Conservation (phyloP, 2,113 vertebrate genomes). For the Platichthys stellatus region DNA sequence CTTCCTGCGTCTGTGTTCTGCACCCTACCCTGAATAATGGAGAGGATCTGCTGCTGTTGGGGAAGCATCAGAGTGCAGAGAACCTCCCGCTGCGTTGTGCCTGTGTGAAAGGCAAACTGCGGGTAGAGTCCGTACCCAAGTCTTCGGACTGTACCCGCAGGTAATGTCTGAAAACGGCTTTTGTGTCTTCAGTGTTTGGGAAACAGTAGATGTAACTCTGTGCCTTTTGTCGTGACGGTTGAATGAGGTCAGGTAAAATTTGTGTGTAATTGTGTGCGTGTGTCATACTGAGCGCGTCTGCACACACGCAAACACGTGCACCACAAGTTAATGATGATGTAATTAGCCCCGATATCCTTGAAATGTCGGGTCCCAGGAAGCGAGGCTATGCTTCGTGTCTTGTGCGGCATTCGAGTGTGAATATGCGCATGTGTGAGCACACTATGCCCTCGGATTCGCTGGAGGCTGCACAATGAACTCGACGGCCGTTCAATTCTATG, state of each 20-base stretch:
- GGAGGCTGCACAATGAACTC: slow-evolving; percentile 58
- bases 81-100: too few relatives aligned
- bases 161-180: too few relatives aligned
- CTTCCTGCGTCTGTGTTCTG: too few relatives aligned
- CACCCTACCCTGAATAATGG: too few relatives aligned
- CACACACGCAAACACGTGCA: slow-evolving; percentile 35
- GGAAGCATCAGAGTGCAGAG: too few relatives aligned
- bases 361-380: slow-evolving; percentile 67
- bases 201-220: too few relatives aligned
- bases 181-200: too few relatives aligned
- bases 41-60: too few relatives aligned
- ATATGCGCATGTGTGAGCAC: slow-evolving; percentile 54
- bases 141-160: too few relatives aligned
- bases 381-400: slow-evolving; percentile 46
- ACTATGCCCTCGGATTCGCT: slow-evolving; percentile 40
- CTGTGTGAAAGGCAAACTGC: too few relatives aligned
- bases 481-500: slow-evolving; percentile 58
- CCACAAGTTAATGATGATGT: slow-evolving; percentile 68
- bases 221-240: neutral
- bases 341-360: slow-evolving; percentile 65
- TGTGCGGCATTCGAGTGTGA: slow-evolving; percentile 34
- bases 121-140: too few relatives aligned
- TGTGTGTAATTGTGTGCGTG: neutral
- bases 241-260: neutral
- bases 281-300: slow-evolving; percentile 26